Conservation (phyloP, 2,888 invertebrate genomes). For the Dermolepida albohirtum region DNA sequence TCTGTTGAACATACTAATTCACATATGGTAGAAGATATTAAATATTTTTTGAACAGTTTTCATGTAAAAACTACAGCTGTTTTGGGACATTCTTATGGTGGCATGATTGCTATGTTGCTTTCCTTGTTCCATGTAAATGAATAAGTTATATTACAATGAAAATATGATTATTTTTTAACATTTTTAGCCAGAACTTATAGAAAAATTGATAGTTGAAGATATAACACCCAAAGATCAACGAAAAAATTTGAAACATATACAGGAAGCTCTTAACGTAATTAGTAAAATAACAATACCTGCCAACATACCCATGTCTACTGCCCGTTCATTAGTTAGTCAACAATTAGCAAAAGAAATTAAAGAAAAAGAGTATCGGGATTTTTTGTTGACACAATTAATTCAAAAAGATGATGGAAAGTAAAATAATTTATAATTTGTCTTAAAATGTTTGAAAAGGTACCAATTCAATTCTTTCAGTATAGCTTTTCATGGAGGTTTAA, state of each 20-base stretch:
- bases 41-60: constrained; percentile 73
- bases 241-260: constrained; percentile 73
- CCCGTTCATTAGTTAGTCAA: constrained; percentile 74
- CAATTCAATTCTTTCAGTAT: constrained; percentile 49
- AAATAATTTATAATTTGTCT: constrained; percentile 2
- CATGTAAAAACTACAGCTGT: constrained; percentile 74
- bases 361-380: constrained; percentile 75
- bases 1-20: constrained; percentile 77
- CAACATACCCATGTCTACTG: constrained; percentile 75
- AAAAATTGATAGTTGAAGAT: constrained; percentile 79
- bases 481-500: constrained; percentile 84
- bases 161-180: not conserved
- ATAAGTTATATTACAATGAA: not conserved
- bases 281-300: constrained; percentile 70
- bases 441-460: too few species aligned
- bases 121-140: constrained; percentile 76
- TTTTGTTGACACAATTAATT: constrained; percentile 86
- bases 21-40: constrained; percentile 80
- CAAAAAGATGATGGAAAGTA: constrained; percentile 58
- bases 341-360: constrained; percentile 71
- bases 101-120: constrained; percentile 88
- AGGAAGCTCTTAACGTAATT: constrained; percentile 76
- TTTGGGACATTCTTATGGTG: constrained; percentile 96
- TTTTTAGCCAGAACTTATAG: constrained; percentile 71
- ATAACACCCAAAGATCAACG: constrained; percentile 75